Base-by-base conservation (phyloP, 2,888 invertebrate genomes). In the Neoaliturus tenellus region DNA sequence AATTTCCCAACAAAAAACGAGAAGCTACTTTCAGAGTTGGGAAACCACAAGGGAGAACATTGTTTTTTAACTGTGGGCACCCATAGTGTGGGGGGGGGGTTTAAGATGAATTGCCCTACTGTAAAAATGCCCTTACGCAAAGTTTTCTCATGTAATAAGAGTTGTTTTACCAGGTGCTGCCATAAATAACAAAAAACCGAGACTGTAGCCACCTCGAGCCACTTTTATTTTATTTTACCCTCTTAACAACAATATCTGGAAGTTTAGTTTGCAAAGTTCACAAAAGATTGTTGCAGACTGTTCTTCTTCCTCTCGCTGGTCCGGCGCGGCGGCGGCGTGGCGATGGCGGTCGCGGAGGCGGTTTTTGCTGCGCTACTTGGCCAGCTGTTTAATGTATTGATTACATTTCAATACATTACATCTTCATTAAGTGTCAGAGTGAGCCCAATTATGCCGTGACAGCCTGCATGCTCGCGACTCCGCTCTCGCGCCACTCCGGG, bases 181-280 rank as follows among this genome's bases (percentile, higher is more conserved):
- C 78, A 78, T 78, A 78, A 78, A 78, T 78, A 51, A 78, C 78
- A 78, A 33, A 55, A 78, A 78, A 75, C 48, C 55, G 23, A 51
- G 48, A 35, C 31, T 78, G 20, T 17, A 48, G 28, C 12, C 48
- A 23, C 48, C 0, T n/a, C 55, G 75, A 39, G 75, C 17, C 44
- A 75, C 44, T 75, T 75, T 41, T 51, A 48, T 78, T 78, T 25
- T 78, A 78, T 78, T 78, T 78, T 33, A 28, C 55, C 78, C 55
- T 78, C 35, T 25, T 17, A 55, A 48, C 78, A 44, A 39, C 39
- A 81, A 31, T 82, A 44, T 71, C 55, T 81, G 85, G 85, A 86
- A 87, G 87, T 87, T 87, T 87, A 85, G 86, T 87, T 87, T 86
- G 86, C 86, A 86, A 87, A 87, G 85, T 87, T 85, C 86, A 86